Evolutionary conservation across 1,140 invertebrate species (phyloP).

Genomic region (Lepidotrigona ventralis): DNA sequence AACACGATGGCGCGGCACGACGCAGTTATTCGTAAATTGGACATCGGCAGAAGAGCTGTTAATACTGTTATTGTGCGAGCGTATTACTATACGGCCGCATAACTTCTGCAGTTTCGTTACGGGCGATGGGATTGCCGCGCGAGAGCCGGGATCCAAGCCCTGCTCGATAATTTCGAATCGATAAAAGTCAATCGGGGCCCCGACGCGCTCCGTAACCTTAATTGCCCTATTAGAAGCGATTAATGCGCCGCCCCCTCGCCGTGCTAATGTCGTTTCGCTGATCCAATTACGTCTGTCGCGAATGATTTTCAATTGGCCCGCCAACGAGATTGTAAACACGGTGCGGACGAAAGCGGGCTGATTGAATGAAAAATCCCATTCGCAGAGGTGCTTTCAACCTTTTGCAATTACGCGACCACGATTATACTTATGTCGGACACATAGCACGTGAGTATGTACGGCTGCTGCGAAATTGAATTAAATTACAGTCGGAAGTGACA

Average conservation of each 20-base stretch:
- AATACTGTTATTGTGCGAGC: no score
- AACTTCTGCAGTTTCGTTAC: slow-evolving; percentile 49
- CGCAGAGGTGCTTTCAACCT: no score
- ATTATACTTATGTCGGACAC: no score
- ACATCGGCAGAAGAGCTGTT: neutral
- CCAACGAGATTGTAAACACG: slow-evolving; percentile 5
- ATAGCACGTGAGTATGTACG: no score
- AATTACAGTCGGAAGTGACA: no score
- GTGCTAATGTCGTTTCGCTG: neutral
- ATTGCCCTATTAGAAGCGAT: slow-evolving; percentile 51
- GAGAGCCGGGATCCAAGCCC: slow-evolving; percentile 7
- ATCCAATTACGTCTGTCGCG: neutral
- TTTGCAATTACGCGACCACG: no score
- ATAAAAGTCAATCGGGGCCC: slow-evolving; percentile 48
- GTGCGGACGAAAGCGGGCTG: neutral
- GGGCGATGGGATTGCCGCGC: neutral
- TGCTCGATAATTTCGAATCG: slow-evolving; percentile 47
- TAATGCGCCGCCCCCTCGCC: slow-evolving; percentile 20
- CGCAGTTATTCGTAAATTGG: slow-evolving; percentile 22
- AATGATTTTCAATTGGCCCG: slow-evolving; percentile 15
- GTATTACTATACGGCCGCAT: neutral
- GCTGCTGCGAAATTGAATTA: no score
- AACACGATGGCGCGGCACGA: no score
- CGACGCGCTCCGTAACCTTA: slow-evolving; percentile 25
- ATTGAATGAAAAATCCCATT: neutral